A percentile compares a stretch with the other conserved stretches of the same genome.
Conservation (phyloP, 2,113 vertebrate species). For the Paramormyrops kingsleyae region DNA sequence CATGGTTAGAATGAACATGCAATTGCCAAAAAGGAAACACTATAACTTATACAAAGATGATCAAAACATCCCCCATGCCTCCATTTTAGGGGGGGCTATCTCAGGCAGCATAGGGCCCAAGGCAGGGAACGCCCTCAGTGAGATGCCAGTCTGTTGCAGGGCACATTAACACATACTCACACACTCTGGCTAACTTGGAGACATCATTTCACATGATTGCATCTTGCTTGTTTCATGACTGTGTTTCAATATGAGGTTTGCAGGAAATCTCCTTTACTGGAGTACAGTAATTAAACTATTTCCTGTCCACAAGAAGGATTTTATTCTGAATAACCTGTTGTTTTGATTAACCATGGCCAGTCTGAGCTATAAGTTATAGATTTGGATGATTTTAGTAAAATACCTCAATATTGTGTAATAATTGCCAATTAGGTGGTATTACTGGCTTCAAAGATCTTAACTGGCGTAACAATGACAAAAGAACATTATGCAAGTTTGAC, state of each 20-base stretch:
- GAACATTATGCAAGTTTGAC: not conserved
- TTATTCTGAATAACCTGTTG: not conserved
- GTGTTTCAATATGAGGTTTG: not conserved
- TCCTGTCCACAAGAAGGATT: not conserved
- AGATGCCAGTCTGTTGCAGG: not conserved
- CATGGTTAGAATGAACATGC: not conserved
- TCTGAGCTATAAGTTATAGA: not conserved
- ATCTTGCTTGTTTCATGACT: not conserved
- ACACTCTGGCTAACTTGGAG: not conserved
- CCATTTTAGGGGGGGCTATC: not conserved
- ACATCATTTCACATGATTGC: not conserved
- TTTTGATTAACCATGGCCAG: not conserved
- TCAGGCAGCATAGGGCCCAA: not conserved
- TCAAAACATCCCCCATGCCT: not conserved
- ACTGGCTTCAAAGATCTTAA: not conserved
- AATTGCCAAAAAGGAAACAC: not conserved
- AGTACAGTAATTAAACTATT: not conserved
- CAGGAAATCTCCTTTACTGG: not conserved
- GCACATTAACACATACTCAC: not conserved
- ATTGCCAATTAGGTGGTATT: not conserved
- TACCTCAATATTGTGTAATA: not conserved
- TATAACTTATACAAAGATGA: not conserved
- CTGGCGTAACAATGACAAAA: not conserved
- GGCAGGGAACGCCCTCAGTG: not conserved
- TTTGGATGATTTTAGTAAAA: not conserved